phyloP scores from a whole-genome alignment of 2,888 invertebrate species.

The Cepaea hortensis region DNA sequence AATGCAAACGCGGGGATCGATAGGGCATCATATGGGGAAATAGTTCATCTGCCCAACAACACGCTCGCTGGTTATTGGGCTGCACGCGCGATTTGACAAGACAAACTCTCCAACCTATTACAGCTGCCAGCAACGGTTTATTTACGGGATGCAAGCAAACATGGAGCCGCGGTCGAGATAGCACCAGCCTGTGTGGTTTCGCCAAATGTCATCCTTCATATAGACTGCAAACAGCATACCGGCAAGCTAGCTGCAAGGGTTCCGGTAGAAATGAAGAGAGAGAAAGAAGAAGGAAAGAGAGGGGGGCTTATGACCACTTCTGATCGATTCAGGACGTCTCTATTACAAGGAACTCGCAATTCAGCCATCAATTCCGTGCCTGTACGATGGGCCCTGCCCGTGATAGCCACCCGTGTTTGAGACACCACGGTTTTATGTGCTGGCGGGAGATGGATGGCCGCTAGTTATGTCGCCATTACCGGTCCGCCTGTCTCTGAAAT shows the following conservation, averaged over 20 bases:
- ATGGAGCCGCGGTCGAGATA: background rate
- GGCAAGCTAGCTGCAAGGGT: background rate
- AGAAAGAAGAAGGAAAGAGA: background rate
- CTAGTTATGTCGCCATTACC: conserved; percentile 45
- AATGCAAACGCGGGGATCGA: conserved; percentile 14
- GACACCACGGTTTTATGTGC: conserved; percentile 30
- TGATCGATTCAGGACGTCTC: conserved; percentile 32
- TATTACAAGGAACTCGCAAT: conserved; percentile 32
- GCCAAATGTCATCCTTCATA: background rate
- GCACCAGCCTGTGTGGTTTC: background rate
- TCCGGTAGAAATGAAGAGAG: background rate
- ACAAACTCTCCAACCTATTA: conserved; percentile 34
- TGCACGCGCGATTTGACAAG: conserved; percentile 36
- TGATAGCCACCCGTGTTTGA: conserved; percentile 34
- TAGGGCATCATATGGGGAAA: background rate
- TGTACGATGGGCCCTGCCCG: background rate
- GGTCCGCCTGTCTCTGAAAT: conserved; percentile 37
- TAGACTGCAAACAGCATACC: conserved; percentile 4
- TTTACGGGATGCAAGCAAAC: conserved; percentile 24
- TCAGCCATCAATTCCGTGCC: conserved; percentile 28
- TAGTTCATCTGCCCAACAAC: conserved; percentile 6
- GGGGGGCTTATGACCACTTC: background rate
- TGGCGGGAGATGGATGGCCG: conserved; percentile 37
- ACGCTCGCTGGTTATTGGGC: background rate
- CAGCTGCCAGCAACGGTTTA: background rate